phyloP scores from a whole-genome alignment of 2,113 vertebrate genomes.

The Albula glossodonta region DNA sequence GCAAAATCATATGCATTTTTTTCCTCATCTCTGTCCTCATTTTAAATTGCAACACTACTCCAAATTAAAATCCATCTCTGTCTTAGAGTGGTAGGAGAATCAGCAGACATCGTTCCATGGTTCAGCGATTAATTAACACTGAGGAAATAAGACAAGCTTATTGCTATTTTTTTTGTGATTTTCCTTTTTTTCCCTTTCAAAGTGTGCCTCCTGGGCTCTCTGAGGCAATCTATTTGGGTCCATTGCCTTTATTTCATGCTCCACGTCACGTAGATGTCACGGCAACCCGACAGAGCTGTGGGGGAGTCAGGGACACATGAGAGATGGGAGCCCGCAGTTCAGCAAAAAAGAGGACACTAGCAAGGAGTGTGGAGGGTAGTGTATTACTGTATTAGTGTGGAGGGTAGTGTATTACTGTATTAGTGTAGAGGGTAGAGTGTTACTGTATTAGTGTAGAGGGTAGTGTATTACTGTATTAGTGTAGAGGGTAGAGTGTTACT shows the following conservation, averaged over 20 bases:
- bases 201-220: background rate
- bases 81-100: background rate
- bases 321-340: background rate
- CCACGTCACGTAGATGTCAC: background rate
- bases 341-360: no score
- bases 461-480: no score
- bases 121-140: background rate
- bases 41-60: background rate
- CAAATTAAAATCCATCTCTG: background rate
- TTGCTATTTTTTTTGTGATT: constrained; percentile 2
- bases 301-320: background rate
- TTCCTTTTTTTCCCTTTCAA: background rate
- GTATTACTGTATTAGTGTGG: no score
- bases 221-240: background rate
- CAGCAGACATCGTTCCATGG: background rate
- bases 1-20: background rate
- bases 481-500: no score
- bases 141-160: background rate
- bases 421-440: no score
- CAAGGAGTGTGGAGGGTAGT: no score
- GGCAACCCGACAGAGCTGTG: background rate
- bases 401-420: no score
- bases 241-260: background rate
- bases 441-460: no score
- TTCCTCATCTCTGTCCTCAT: background rate